Evolutionary conservation across 2,888 invertebrate species (phyloP).

Genomic region (Liopterus haemorrhoidalis): DNA sequence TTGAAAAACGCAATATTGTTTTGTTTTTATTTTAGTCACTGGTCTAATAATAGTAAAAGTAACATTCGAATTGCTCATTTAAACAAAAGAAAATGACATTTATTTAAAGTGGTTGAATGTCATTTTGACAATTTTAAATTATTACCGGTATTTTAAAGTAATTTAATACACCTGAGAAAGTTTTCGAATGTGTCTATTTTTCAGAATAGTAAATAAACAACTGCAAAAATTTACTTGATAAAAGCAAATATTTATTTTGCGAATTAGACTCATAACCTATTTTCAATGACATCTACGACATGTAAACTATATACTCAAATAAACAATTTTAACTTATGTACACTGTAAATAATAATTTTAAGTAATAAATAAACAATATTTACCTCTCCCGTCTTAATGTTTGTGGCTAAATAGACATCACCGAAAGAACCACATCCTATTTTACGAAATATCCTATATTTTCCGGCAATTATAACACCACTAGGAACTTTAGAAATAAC

Average conservation of each 20-base stretch:
- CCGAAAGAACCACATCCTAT: slow-evolving; percentile 95
- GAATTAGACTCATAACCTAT: too few species aligned
- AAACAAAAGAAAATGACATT: too few species aligned
- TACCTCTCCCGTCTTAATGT: slow-evolving; percentile 74
- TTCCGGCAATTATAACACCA: slow-evolving; percentile 73
- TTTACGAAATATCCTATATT: slow-evolving; percentile 83
- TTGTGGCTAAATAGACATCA: slow-evolving; percentile 87
- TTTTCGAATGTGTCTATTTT: too few species aligned
- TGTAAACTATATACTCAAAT: not conserved
- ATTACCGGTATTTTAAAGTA: too few species aligned
- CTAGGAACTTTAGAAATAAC: slow-evolving; percentile 39
- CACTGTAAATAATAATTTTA: not conserved
- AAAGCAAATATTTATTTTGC: too few species aligned
- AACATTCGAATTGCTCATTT: too few species aligned
- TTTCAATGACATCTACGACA: not conserved
- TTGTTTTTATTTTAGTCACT: too few species aligned
- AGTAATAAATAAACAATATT: slow-evolving; percentile 33
- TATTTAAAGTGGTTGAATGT: too few species aligned
- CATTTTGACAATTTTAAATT: too few species aligned
- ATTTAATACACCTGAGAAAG: too few species aligned
- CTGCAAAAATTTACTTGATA: not conserved
- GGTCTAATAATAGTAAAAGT: too few species aligned
- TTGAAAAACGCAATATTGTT: too few species aligned
- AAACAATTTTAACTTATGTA: not conserved
- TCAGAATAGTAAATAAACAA: slow-evolving; percentile 1